Evolutionary conservation across 2,797 vertebrate species (phyloP).

Genomic region (Girardinus metallicus): DNA sequence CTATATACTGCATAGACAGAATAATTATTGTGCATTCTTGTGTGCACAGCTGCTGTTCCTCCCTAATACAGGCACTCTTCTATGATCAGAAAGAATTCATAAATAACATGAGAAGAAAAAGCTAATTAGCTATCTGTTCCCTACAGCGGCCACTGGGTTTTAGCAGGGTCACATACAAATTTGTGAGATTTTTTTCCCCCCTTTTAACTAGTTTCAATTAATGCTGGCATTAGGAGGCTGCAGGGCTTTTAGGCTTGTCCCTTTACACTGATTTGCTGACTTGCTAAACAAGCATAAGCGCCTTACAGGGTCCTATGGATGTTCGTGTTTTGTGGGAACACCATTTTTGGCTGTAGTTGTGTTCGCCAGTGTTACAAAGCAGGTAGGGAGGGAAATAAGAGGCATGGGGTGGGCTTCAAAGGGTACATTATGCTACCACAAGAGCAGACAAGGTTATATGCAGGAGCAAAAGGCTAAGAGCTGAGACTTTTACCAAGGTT

Average conservation of each 20-base stretch:
- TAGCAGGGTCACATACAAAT: conserved; percentile 38
- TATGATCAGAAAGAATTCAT: conserved; percentile 75
- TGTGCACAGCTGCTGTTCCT: conserved; percentile 38
- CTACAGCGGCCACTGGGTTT: conserved; percentile 42
- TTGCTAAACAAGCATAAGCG: conserved; percentile 26
- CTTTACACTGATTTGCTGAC: conserved; percentile 46
- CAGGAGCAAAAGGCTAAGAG: neutral
- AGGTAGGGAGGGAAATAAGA: conserved; percentile 7
- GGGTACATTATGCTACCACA: conserved; percentile 13
- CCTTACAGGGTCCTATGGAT: conserved; percentile 23
- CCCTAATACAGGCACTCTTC: conserved; percentile 39
- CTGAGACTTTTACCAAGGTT: neutral
- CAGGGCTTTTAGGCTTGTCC: conserved; percentile 17
- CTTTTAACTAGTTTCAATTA: conserved; percentile 49
- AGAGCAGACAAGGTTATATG: neutral
- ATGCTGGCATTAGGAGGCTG: conserved; percentile 28
- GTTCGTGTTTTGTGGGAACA: conserved; percentile 17
- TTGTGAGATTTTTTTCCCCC: neutral
- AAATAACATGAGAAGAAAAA: conserved; percentile 66
- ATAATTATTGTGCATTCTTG: conserved; percentile 13
- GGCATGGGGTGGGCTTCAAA: conserved; percentile 27
- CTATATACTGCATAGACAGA: neutral
- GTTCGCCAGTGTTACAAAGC: conserved; percentile 1
- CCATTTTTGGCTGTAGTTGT: conserved; percentile 21
- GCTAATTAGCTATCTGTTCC: conserved; percentile 67